Evolutionary conservation across 2,888 invertebrate species (phyloP).

Genomic region (Platycheirus albimanus): DNA sequence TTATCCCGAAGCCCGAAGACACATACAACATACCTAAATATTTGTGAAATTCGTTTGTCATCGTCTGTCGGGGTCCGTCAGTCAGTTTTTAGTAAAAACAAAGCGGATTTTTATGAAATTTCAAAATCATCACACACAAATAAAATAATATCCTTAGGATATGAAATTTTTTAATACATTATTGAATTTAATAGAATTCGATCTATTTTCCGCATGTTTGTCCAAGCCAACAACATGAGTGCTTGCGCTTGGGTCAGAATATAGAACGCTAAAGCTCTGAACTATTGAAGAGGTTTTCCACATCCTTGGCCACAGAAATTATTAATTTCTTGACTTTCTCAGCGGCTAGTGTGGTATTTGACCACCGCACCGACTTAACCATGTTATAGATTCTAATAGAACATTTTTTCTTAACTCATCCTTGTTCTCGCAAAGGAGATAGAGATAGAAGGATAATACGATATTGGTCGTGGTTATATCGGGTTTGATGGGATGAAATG

Average conservation of each 20-base stretch:
- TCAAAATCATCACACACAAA: constrained; percentile 58
- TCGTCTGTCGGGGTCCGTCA: not conserved
- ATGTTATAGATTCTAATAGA: constrained; percentile 39
- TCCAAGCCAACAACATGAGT: too few relatives aligned
- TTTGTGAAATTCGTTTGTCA: constrained; percentile 41
- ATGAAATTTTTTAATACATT: constrained; percentile 46
- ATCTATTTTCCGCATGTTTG: constrained; percentile 10
- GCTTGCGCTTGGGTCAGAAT: not conserved
- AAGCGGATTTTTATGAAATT: constrained; percentile 63
- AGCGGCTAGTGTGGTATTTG: constrained; percentile 50
- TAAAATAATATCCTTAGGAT: constrained; percentile 52
- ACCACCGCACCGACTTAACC: constrained; percentile 47
- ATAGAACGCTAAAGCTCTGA: constrained; percentile 3
- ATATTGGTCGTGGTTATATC: too few relatives aligned
- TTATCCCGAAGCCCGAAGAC: too few relatives aligned
- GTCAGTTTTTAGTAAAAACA: constrained; percentile 47
- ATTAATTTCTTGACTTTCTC: constrained; percentile 46
- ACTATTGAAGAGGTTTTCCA: constrained; percentile 46
- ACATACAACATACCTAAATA: constrained; percentile 31
- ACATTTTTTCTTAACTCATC: constrained; percentile 23
- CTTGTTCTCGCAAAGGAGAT: constrained; percentile 15
- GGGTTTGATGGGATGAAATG: too few relatives aligned
- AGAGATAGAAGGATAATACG: not conserved
- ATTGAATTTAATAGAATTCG: constrained; percentile 31
- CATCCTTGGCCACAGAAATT: constrained; percentile 48